Evolutionary conservation across 2,888 invertebrate genomes (phyloP).

Genomic region (Aphidoletes aphidimyza): DNA sequence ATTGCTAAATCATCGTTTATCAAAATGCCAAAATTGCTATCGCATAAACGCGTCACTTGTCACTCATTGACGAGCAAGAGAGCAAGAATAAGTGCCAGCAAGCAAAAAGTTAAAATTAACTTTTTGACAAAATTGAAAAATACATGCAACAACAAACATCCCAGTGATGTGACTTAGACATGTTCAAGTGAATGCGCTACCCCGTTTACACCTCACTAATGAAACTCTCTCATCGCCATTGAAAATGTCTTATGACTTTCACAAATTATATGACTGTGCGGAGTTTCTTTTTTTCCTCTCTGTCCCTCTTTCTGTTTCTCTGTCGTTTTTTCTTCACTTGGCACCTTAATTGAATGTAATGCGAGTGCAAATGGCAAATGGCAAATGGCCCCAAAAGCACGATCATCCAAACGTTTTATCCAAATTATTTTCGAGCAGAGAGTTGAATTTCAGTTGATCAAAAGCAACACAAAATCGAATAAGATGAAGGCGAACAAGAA

Average conservation of each 20-base stretch:
- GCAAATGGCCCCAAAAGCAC: not conserved
- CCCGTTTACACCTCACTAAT: not conserved
- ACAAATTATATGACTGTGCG: conserved; percentile 39
- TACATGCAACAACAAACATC: not conserved
- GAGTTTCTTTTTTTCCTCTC: not conserved
- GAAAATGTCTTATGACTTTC: conserved; percentile 32
- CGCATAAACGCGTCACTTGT: conserved; percentile 33
- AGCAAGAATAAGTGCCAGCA: not conserved
- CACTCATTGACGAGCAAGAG: not conserved
- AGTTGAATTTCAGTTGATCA: not conserved
- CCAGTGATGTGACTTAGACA: too few relatives aligned
- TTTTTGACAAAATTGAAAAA: conserved; percentile 44
- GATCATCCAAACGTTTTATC: conserved; percentile 25
- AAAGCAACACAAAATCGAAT: not conserved
- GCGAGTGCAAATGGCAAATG: conserved; percentile 6
- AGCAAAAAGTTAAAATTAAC: conserved; percentile 25
- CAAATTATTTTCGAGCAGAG: conserved; percentile 9
- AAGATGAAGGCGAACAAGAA: not conserved
- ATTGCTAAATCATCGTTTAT: conserved; percentile 35
- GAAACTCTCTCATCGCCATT: not conserved
- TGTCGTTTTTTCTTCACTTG: not conserved
- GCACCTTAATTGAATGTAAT: conserved; percentile 33
- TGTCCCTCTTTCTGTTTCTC: too few relatives aligned
- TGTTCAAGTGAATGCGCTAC: too few relatives aligned
- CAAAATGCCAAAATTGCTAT: conserved; percentile 18